Conservation (phyloP, 2,797 vertebrate genomes). For the Geotrypetes seraphini region DNA sequence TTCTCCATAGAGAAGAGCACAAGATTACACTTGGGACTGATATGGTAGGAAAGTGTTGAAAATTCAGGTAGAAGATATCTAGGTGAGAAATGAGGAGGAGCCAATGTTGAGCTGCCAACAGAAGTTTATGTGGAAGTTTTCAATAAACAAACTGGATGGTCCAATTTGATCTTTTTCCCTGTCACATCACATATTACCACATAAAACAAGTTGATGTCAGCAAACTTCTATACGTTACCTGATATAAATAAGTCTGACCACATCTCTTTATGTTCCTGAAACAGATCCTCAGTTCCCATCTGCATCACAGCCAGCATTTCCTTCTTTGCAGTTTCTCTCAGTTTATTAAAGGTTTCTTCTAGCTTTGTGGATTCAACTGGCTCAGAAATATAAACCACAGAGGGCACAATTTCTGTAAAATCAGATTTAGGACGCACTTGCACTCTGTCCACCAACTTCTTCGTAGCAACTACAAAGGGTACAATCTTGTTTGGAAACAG, state of each 20-base stretch:
- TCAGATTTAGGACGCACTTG: constrained; percentile 75
- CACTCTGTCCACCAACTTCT: constrained; percentile 61
- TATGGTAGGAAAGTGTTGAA: too few species aligned
- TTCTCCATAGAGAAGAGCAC: too few species aligned
- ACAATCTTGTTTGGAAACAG: constrained; percentile 55
- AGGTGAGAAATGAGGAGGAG: too few species aligned
- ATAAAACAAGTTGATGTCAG: too few species aligned
- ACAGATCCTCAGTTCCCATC: constrained; percentile 60
- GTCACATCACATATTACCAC: too few species aligned
- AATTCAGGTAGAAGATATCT: too few species aligned
- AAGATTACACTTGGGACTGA: too few species aligned
- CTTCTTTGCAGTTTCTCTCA: constrained; percentile 67
- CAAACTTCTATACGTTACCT: constrained; percentile 57
- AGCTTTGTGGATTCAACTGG: constrained; percentile 56
- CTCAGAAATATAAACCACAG: constrained; percentile 73
- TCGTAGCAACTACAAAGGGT: constrained; percentile 74
- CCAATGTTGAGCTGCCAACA: neutral
- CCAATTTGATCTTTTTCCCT: too few species aligned
- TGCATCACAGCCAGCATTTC: constrained; percentile 79
- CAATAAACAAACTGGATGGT: too few species aligned
- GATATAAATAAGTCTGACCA: constrained; percentile 92
- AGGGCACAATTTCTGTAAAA: constrained; percentile 66
- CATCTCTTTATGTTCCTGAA: constrained; percentile 75
- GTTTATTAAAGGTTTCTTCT: constrained; percentile 64
- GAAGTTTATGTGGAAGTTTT: neutral